Base-by-base conservation (phyloP, 2,113 vertebrate species). In the Lonchura striata region DNA sequence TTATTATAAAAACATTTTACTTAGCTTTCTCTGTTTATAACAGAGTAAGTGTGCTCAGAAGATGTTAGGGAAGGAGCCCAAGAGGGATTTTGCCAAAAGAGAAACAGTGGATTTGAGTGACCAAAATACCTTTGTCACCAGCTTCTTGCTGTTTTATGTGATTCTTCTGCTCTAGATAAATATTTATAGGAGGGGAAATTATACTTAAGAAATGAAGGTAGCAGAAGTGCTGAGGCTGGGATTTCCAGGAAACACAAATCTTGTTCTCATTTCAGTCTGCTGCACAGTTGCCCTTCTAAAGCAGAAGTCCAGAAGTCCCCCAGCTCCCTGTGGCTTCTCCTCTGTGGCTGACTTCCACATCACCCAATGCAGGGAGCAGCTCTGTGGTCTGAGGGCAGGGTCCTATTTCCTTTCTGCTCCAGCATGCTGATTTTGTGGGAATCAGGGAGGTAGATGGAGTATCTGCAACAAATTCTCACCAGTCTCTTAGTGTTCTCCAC, bases 111-210 rank as follows among this genome's bases (percentile, higher is more conserved):
- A 54, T 46, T 81, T 9, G 10, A 88, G 47, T 41, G 68, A 70
- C 64, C 60, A 81, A 47, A 71, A 50, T 74, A 81, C 71, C 33
- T 88, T 93, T 95, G 72, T 84, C 86, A 94, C 82, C 53, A 91
- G 1, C 61, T 84, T 71, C 53, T 75, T 83, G 14, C 63, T 83
- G 54, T 33, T 93, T 93, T 93, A 88, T 86, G 21, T 42, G 41
- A 46, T 93, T 90, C 46, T 41, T 90, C 60, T 90, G 44, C 72
- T 93, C 56, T 46, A 53, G 59, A 88, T 89, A 87, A 92, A 94
- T 97, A 95, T 96, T 94, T 93, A 93, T 88, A 78, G 75, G 75
- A 90, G 39, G 28, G 79, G 87, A 97, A 95, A 93, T 96, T 65
- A 63, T 88, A 90, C 52, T 86, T 79, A 70, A 83, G 79, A 74